Percentiles rank a stretch among this genome's conserved stretches.
Evolutionary conservation across 2,113 vertebrate genomes (phyloP).

Genomic region (Odocoileus hemionus): DNA sequence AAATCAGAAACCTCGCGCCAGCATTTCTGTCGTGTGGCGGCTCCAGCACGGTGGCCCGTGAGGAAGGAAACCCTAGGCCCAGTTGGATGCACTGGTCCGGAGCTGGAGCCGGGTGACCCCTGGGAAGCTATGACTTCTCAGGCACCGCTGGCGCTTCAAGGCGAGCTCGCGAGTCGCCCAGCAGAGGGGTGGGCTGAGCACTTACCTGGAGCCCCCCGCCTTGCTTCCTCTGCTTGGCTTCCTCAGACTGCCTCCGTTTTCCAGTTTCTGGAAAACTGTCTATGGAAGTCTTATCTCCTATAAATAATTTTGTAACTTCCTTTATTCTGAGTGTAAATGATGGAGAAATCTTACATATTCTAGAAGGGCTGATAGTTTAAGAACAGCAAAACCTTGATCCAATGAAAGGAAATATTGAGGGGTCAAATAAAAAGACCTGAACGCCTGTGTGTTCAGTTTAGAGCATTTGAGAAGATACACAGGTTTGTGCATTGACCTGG

Average conservation of each 20-base stretch:
- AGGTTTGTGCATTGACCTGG: fast-evolving
- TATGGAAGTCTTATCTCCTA: neutral
- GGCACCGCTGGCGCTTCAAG: neutral
- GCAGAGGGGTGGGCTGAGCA: neutral
- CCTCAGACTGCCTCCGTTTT: neutral
- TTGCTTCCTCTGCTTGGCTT: neutral
- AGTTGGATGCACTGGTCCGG: neutral
- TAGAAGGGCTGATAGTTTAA: neutral
- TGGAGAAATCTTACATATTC: neutral
- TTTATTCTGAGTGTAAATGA: neutral
- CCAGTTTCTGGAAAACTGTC: neutral
- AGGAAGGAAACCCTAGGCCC: neutral
- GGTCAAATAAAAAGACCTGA: neutral
- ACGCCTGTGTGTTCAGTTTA: fast-evolving
- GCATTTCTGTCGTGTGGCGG: neutral
- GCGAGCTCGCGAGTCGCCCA: fast-evolving
- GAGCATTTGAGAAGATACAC: neutral
- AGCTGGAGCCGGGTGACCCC: neutral
- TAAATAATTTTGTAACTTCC: neutral
- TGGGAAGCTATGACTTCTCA: neutral
- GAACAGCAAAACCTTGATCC: neutral
- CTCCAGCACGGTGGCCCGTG: neutral
- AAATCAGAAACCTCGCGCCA: neutral
- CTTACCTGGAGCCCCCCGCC: neutral
- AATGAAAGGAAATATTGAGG: neutral